These are phyloP conservation scores for Mantis religiosa DNA, from an alignment of 2,888 invertebrate genomes.

Conservation along the genomic window DNA sequence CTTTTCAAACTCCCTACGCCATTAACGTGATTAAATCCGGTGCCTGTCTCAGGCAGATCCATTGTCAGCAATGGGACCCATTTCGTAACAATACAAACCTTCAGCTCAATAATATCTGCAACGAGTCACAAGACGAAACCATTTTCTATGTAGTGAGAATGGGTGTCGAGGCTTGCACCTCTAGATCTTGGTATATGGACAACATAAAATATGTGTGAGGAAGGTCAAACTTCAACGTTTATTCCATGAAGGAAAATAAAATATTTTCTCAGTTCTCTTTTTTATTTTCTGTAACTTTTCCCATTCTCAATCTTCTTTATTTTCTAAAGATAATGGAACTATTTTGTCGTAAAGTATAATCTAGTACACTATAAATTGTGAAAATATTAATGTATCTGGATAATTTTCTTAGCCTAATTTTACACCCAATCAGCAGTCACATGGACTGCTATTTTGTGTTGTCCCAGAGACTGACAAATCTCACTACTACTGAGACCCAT, in stretches of 20 bases:
- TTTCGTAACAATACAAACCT: neutral
- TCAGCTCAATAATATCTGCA: neutral
- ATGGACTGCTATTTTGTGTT: too few relatives aligned
- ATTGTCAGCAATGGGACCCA: slow-evolving; percentile 17
- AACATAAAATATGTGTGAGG: neutral
- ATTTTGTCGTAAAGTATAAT: too few relatives aligned
- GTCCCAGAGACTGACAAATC: too few relatives aligned
- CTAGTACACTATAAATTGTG: too few relatives aligned
- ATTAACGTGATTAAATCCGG: slow-evolving; percentile 27
- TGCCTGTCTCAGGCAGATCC: slow-evolving; percentile 22
- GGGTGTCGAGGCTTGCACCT: neutral
- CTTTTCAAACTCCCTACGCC: neutral
- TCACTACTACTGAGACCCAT: too few relatives aligned
- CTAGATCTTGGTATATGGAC: neutral
- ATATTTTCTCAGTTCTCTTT: too few relatives aligned
- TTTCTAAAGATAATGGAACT: too few relatives aligned
- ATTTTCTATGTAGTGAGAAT: neutral
- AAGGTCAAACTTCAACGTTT: neutral
- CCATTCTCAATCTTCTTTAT: too few relatives aligned
- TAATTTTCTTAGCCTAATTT: too few relatives aligned
- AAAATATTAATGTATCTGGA: too few relatives aligned
- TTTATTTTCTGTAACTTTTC: too few relatives aligned
- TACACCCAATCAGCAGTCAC: too few relatives aligned
- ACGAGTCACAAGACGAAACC: neutral
- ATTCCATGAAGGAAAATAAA: neutral